Evolutionary conservation across 2,113 vertebrate genomes (phyloP).

Genomic region (Stigmatopora nigra): DNA sequence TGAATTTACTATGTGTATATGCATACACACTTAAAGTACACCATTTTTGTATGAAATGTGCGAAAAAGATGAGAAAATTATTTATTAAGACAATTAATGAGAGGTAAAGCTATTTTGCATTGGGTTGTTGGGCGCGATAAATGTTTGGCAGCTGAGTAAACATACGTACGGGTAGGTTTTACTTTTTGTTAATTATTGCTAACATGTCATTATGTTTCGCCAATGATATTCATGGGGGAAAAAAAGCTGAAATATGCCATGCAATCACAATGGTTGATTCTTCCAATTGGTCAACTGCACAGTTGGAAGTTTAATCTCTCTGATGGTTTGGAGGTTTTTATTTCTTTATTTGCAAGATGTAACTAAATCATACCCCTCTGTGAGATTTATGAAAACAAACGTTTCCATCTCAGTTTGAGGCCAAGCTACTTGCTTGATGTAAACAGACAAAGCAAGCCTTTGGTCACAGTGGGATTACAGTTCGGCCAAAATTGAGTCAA

Average conservation of each 20-base stretch:
- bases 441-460: conserved; percentile 22
- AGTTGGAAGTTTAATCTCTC: background rate
- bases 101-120: no score
- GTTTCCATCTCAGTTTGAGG: conserved; percentile 28
- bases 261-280: background rate
- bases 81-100: no score
- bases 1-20: no score
- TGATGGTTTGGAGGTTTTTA: background rate
- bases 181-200: conserved; percentile 58
- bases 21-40: no score
- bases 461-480: conserved; percentile 28
- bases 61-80: no score
- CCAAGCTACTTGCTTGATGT: conserved; percentile 24
- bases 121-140: no score
- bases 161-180: conserved; percentile 49
- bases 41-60: no score
- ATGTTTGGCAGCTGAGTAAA: background rate
- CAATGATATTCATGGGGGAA: conserved; percentile 58
- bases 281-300: conserved; percentile 2
- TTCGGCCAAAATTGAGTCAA: conserved; percentile 9
- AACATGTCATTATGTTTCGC: conserved; percentile 44
- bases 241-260: conserved; percentile 30
- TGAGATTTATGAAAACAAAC: conserved; percentile 22
- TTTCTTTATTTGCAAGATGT: conserved; percentile 16
- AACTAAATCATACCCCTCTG: conserved; percentile 6